A percentile compares a stretch with the other conserved stretches of the same genome.
Conservation (phyloP, 2,888 invertebrate genomes). For the Meteorus cinctellus region DNA sequence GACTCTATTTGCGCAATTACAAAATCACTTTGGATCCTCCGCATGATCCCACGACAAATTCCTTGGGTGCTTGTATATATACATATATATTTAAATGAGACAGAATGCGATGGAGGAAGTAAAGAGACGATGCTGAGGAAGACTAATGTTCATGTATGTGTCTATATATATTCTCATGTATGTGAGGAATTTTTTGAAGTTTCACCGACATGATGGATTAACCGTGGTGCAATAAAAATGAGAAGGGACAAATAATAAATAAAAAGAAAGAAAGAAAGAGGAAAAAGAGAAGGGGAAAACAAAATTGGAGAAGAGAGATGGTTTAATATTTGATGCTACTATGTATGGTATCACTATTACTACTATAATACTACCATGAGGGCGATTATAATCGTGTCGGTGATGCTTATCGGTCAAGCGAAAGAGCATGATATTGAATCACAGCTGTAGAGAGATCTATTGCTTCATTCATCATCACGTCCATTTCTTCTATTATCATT, state of each 20-base stretch:
- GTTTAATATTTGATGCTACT: conserved; percentile 2
- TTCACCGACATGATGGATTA: conserved; percentile 11
- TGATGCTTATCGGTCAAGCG: conserved; percentile 26
- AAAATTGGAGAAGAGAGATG: not conserved
- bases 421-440: conserved; percentile 28
- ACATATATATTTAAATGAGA: conserved; percentile 10
- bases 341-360: not conserved
- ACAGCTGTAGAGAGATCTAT: conserved; percentile 25
- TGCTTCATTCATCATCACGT: conserved; percentile 27
- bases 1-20: conserved; percentile 33
- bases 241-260: not conserved
- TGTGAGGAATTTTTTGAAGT: conserved; percentile 12
- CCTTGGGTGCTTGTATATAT: not conserved
- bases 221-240: conserved; percentile 9
- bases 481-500: conserved; percentile 5
- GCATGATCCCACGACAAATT: conserved; percentile 10
- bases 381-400: conserved; percentile 28
- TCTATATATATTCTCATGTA: not conserved
- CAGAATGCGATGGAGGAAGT: conserved; percentile 9
- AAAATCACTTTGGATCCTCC: conserved; percentile 27
- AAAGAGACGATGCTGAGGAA: not conserved
- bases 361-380: conserved; percentile 1
- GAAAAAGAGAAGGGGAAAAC: not conserved
- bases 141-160: conserved; percentile 1
- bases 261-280: not conserved